Percentiles rank a stretch among this genome's conserved stretches.
Conservation (phyloP, 1,140 invertebrate genomes). For the Zaprionus davidi region DNA sequence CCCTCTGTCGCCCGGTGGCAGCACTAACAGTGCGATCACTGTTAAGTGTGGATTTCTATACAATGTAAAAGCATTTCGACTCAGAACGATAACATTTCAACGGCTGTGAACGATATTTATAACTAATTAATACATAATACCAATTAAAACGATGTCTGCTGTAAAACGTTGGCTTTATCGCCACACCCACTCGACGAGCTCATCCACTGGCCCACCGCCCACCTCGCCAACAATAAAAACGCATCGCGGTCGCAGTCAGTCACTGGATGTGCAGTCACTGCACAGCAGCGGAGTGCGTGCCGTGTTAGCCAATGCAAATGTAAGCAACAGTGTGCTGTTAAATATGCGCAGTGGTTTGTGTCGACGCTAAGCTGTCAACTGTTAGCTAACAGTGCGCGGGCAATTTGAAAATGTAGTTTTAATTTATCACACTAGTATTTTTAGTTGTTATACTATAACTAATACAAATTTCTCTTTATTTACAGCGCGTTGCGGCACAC, state of each 20-base stretch:
- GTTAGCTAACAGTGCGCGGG: conserved; percentile 26
- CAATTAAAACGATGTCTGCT: conserved; percentile 85
- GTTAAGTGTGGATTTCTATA: conserved; percentile 26
- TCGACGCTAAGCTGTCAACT: conserved; percentile 11
- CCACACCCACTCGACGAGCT: conserved; percentile 84
- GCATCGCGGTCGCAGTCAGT: conserved; percentile 87
- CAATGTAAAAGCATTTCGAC: conserved; percentile 39
- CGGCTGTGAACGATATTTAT: conserved; percentile 39
- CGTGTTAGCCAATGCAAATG: conserved; percentile 57
- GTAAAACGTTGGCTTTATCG: conserved; percentile 86
- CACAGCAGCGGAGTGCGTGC: conserved; percentile 89
- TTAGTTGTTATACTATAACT: background rate
- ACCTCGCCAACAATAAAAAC: conserved; percentile 68
- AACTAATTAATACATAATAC: conserved; percentile 20
- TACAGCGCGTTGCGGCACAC: conserved; percentile 88
- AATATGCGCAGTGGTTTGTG: conserved; percentile 22
- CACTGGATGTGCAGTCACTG: conserved; percentile 90
- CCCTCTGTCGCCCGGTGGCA: conserved; percentile 41
- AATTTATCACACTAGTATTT: conserved; percentile 78
- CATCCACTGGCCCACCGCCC: conserved; percentile 57
- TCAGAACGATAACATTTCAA: conserved; percentile 8
- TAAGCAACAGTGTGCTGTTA: conserved; percentile 51
- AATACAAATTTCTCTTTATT: conserved; percentile 75
- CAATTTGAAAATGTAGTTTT: conserved; percentile 11
- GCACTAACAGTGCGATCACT: conserved; percentile 13